Evolutionary conservation across 2,888 invertebrate species (phyloP).

Genomic region (Amorpha juglandis): DNA sequence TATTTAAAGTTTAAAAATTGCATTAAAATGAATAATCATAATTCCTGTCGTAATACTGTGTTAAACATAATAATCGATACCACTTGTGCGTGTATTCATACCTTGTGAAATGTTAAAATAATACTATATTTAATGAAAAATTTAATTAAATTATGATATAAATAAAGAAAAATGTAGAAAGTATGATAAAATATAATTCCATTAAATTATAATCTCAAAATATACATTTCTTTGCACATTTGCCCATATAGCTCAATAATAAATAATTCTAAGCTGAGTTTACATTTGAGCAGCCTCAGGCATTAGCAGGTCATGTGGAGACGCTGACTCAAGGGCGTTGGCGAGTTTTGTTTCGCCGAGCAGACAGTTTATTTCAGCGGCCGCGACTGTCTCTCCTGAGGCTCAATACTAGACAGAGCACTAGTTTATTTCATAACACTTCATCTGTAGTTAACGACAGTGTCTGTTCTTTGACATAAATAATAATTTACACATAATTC

Average conservation of each 20-base stretch:
- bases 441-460: no score
- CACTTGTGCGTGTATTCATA: slow-evolving; percentile 11
- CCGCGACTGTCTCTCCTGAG: no score
- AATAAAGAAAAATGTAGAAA: background rate
- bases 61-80: background rate
- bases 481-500: no score
- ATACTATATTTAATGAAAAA: background rate
- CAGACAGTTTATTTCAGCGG: no score
- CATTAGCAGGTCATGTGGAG: no score
- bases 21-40: background rate
- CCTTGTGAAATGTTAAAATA: background rate
- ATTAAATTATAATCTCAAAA: background rate
- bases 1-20: background rate
- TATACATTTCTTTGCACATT: background rate
- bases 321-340: no score
- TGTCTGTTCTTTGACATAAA: no score
- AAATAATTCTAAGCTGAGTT: background rate
- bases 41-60: slow-evolving; percentile 3
- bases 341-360: background rate
- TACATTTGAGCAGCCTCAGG: no score
- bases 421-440: no score
- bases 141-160: no score
- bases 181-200: background rate
- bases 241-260: background rate
- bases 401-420: no score